Base-by-base conservation (phyloP, 2,113 vertebrate genomes). In the Nesogale talazaci region DNA sequence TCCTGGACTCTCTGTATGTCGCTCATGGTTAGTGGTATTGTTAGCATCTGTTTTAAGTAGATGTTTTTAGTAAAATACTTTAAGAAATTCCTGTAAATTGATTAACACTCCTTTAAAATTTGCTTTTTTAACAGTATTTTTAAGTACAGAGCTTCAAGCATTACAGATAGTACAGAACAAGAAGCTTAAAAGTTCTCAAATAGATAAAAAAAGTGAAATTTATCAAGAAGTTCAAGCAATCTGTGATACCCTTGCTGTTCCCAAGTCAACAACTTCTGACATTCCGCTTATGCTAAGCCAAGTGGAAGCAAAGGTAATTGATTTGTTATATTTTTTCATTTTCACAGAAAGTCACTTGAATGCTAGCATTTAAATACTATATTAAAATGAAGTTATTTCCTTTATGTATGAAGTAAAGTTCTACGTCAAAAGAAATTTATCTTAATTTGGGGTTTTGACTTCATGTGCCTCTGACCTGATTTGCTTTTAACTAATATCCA, bases 81-180 rank as follows among this genome's bases (percentile, higher is more conserved):
- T 42, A 95, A 94, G 70, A 23, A 42, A 77, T 91, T 92, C 20
- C 83, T 92, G 40, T 76, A 6, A 10, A 40, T 86, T 34, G 81
- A 25, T 87, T 94, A 94, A 94, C 76, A 89, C 76, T 90, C 56
- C 3, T 57, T 63, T 96, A 94, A 91, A 78, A 23, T 6, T 94
- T 63, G 8, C 17, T 89, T 92, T 94, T 69, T 70, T 94, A 91
- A 8, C 70, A 99, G 99, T 99, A 96, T 99, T 99, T 98, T 96
- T 99, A 88, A 98, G 98, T 96, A 99, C 99, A 31, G 99, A 99
- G 97, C 99, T 99, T 96, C 99, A 99, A 95, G 98, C 99, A n/a
- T 98, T 98, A 92, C 98, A 98, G 97, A 99, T 99, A 56, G 0
- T 98, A 90, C 97, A 98, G 83, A 98, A 95, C 95, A 99, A 98